Evolutionary conservation across 2,797 vertebrate species (phyloP).

Genomic region (Etheostoma nigrum): DNA sequence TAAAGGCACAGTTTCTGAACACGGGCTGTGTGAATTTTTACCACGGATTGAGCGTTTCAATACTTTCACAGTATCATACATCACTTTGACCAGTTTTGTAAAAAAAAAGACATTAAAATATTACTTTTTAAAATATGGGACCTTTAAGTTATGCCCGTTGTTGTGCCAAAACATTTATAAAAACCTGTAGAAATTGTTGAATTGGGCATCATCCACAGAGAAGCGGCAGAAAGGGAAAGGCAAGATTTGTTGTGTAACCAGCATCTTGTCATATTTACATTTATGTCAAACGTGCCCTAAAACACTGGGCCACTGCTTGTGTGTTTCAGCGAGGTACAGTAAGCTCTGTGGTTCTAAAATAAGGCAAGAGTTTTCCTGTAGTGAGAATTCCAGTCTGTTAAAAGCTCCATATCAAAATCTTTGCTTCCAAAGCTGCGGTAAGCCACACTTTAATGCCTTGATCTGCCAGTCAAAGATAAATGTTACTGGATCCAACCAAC

Average conservation of each 20-base stretch:
- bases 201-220: not conserved
- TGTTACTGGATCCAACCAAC: constrained; percentile 38
- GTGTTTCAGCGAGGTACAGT: not conserved
- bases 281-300: not conserved
- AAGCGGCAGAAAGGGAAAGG: not conserved
- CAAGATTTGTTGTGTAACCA: not conserved
- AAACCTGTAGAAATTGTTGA: not conserved
- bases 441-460: constrained; percentile 47
- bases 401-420: constrained; percentile 33
- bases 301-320: not conserved
- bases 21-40: no score
- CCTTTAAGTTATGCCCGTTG: not conserved
- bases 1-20: no score
- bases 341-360: not conserved
- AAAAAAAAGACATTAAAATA: no score
- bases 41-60: no score
- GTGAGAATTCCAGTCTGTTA: constrained; percentile 19
- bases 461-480: constrained; percentile 64
- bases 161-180: not conserved
- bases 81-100: no score
- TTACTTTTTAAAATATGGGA: not conserved
- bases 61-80: no score
- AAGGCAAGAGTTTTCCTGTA: not conserved
- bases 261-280: not conserved
- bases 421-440: constrained; percentile 29